Evolutionary conservation across 2,113 vertebrate genomes (phyloP).

Genomic region (Grallaria varia): DNA sequence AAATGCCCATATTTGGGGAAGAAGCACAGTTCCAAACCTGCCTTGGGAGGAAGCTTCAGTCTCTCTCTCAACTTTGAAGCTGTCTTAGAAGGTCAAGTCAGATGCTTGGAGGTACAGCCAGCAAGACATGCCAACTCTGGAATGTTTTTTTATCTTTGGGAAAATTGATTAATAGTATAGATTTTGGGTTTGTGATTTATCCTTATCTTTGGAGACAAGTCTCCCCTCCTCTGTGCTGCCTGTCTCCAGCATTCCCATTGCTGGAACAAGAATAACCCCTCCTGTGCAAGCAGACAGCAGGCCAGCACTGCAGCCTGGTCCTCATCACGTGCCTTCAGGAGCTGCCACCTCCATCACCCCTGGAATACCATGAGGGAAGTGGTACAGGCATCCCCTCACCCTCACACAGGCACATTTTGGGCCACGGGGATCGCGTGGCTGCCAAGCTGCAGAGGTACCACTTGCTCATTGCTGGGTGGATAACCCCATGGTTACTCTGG

Average conservation of each 20-base stretch:
- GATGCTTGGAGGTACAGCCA: background rate
- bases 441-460: background rate
- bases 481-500: background rate
- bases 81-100: background rate
- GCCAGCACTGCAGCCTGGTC: background rate
- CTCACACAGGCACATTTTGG: background rate
- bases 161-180: background rate
- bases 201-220: background rate
- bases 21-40: background rate
- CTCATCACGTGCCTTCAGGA: background rate
- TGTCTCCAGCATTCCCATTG: background rate
- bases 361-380: fast-evolving
- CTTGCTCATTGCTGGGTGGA: background rate
- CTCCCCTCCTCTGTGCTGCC: background rate
- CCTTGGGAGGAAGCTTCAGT: background rate
- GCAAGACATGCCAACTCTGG: background rate
- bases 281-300: background rate
- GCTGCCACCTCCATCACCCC: background rate
- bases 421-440: background rate
- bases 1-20: background rate
- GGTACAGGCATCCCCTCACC: background rate
- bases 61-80: background rate
- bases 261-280: background rate
- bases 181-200: background rate
- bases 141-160: background rate